Base-by-base conservation (phyloP, 2,888 invertebrate species). In the Lysandra bellargus region DNA sequence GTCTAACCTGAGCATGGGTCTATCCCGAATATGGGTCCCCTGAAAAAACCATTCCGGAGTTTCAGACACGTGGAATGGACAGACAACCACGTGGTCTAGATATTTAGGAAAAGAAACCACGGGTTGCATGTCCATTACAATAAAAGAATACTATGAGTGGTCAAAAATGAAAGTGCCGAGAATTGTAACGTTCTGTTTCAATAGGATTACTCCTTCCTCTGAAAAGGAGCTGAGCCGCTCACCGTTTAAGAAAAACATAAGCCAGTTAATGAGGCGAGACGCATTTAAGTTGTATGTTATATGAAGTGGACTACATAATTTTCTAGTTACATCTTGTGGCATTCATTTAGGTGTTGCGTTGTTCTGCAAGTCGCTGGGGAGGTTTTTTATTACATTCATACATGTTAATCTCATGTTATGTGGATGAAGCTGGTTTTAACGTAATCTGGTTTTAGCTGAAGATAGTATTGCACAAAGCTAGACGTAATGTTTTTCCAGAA, bases 261-360 rank as follows among this genome's bases (percentile, higher is more conserved):
- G 33, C 69, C 33, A 37, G 33, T 37, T 69, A 69, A 69, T 69
- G 69, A 69, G 69, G 69, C 69, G 69, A 33, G 14, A 33, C 69
- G 69, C 33, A 12, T 69, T 33, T 69, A 17, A 69, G 64, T 69
- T 33, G 64, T 69, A 69, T 69, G 69, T 69, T 69, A 37, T 23
- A 44, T 74, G 74, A 74, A 23, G 44, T 74, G 44, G n/a, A 74
- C 44, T 74, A 44, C 44, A 74, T 74, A 74, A 74, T 74, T 69
- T 69, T 69, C 69, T 33, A 69, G 69, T 69, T 37, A 69, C 69
- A 74, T n/a, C 44, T 74, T n/a, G 7, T 23, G 74, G 44, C 74
- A 74, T 74, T 44, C 74, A 74, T 74, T 74, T 74, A 44, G 73
- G n/a, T 44, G 74, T 74, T 74, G 74, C 74, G 74, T 44, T 44